Percentiles rank a stretch among this genome's conserved stretches.
phyloP scores from a whole-genome alignment of 2,888 invertebrate genomes.

The Harpalus rufipes region DNA sequence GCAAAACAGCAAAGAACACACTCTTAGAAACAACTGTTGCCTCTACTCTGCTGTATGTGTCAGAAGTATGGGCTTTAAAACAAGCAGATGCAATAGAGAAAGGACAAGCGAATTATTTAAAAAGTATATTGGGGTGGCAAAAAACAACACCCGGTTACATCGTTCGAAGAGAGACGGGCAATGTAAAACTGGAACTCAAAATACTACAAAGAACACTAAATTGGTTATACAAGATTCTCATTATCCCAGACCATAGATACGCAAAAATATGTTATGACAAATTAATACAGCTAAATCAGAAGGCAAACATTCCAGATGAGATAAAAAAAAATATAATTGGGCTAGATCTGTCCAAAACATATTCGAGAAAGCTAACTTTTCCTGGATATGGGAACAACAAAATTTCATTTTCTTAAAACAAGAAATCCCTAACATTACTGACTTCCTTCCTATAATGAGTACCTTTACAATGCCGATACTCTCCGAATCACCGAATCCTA shows the following conservation, averaged over 20 bases:
- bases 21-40: constrained; percentile 4
- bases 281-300: constrained; percentile 20
- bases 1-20: neutral
- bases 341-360: constrained; percentile 6
- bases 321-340: constrained; percentile 23
- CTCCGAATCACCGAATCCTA: neutral
- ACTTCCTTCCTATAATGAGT: constrained; percentile 13
- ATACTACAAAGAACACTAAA: no score
- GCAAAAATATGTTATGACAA: constrained; percentile 14
- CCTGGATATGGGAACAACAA: constrained; percentile 21
- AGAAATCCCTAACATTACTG: constrained; percentile 34
- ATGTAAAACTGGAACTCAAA: constrained; percentile 1
- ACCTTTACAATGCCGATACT: neutral
- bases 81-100: constrained; percentile 20
- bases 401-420: constrained; percentile 7
- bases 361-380: neutral
- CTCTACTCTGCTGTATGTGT: constrained; percentile 1
- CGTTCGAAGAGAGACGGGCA: constrained; percentile 1
- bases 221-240: constrained; percentile 14
- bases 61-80: constrained; percentile 19
- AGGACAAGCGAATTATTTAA: constrained; percentile 29
- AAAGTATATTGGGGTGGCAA: constrained; percentile 27
- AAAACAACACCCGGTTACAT: constrained; percentile 18
- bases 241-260: neutral
- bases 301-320: neutral